These are phyloP conservation scores for Tenebrosternarchus preto DNA, from an alignment of 2,113 vertebrate species.

Conservation along the genomic window DNA sequence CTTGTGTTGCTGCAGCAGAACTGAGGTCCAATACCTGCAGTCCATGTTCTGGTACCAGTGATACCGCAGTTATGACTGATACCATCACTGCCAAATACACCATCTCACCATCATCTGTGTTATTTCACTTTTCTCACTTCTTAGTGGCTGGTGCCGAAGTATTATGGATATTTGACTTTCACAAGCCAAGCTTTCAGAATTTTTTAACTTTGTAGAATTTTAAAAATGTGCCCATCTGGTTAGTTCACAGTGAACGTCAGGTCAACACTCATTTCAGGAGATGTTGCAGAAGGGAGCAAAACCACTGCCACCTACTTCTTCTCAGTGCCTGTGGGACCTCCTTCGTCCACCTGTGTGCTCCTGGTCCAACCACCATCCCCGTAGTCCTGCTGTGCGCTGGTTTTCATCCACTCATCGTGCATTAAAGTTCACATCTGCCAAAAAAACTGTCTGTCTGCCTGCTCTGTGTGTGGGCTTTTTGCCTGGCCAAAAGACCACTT, in stretches of 20 bases:
- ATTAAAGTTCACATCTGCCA: slow-evolving; percentile 30
- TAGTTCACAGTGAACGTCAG: background rate
- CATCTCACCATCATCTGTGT: slow-evolving; percentile 47
- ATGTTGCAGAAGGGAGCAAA: background rate
- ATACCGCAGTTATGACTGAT: background rate
- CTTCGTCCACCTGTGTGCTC: slow-evolving; percentile 3
- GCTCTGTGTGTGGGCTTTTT: slow-evolving; percentile 29
- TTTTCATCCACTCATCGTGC: slow-evolving; percentile 14
- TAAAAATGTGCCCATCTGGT: slow-evolving; percentile 10
- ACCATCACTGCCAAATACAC: slow-evolving; percentile 66
- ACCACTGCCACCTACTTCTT: too few relatives aligned
- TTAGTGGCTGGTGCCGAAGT: slow-evolving; percentile 58
- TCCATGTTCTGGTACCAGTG: background rate
- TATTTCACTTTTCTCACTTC: slow-evolving; percentile 42
- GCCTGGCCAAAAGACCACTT: background rate
- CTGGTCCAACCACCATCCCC: background rate
- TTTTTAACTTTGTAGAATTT: slow-evolving; percentile 8
- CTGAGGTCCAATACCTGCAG: background rate
- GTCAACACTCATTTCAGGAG: background rate
- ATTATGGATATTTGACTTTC: slow-evolving; percentile 34
- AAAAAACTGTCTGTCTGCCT: background rate
- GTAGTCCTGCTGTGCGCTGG: background rate
- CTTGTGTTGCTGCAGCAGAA: slow-evolving; percentile 71
- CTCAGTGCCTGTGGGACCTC: slow-evolving; percentile 33
- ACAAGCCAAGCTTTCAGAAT: background rate